These are phyloP conservation scores for Drosophila virilis DNA, from an alignment of 1,140 invertebrate species.

Conservation along the genomic window DNA sequence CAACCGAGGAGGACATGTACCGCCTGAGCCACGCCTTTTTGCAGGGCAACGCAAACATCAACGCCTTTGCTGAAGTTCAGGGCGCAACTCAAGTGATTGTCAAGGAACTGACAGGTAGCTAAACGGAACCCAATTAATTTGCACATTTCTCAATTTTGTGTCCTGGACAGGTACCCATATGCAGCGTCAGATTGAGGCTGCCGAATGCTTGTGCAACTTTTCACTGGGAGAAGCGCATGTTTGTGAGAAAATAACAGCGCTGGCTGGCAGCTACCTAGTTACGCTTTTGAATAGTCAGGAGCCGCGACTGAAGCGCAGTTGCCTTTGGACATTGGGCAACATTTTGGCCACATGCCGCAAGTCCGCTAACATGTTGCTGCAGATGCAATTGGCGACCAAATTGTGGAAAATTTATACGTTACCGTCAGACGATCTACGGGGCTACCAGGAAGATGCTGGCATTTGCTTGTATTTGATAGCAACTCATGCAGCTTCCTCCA, in stretches of 20 bases:
- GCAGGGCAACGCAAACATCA: constrained; percentile 67
- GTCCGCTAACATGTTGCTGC: constrained; percentile 47
- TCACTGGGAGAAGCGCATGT: constrained; percentile 70
- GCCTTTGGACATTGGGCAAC: constrained; percentile 76
- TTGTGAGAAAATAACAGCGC: constrained; percentile 69
- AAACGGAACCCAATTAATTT: not conserved
- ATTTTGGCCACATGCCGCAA: constrained; percentile 61
- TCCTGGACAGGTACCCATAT: constrained; percentile 49
- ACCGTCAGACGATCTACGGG: not conserved
- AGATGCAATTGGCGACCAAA: constrained; percentile 72
- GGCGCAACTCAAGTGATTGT: constrained; percentile 73
- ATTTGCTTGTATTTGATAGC: constrained; percentile 57
- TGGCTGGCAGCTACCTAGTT: constrained; percentile 76
- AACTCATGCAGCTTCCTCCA: not conserved
- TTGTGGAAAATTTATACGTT: constrained; percentile 65
- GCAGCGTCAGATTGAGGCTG: constrained; percentile 59
- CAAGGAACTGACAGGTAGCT: constrained; percentile 72
- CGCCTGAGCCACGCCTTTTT: constrained; percentile 72
- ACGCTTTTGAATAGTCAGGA: constrained; percentile 66
- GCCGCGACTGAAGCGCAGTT: constrained; percentile 56
- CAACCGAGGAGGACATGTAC: constrained; percentile 69
- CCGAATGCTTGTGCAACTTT: constrained; percentile 77
- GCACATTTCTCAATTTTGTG: not conserved
- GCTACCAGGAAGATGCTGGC: constrained; percentile 58
- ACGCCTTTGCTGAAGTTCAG: constrained; percentile 57